Evolutionary conservation across 2,888 invertebrate species (phyloP), one percentile per base, ranked within the genome.

Genomic region (Bugulina stolonifera): DNA sequence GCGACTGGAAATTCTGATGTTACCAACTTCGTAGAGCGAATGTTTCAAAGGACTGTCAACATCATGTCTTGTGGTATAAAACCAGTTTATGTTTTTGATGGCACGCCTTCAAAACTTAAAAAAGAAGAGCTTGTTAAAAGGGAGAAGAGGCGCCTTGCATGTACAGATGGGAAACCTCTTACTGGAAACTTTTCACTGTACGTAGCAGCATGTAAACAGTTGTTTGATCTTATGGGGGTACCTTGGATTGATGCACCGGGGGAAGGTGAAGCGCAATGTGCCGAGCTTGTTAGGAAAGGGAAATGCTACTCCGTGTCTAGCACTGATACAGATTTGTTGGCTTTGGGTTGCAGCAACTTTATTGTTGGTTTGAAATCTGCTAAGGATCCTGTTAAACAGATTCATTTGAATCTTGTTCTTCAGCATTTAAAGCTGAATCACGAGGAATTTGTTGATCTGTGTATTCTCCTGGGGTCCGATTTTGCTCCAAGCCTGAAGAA

Each of bases 191-290:
- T 57, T 5, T 5, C 14, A 14, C 5, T n/a, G 5, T n/a, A 25
- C 57, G 5, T 23, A n/a, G 57, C 5, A n/a, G n/a, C n/a, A n/a
- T n/a, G n/a, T n/a, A n/a, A n/a, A n/a, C n/a, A n/a, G n/a, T 14
- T 57, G 57, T 25, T 57, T 5, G 57, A n/a, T 23, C 14, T 14
- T 18, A 14, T 57, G 14, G 57, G 57, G 5, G 57, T 57, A 25
- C 57, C 57, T 5, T 57, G 23, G 5, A 57, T 57, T n/a, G 57
- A n/a, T 57, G 57, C 57, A 5, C 10, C 23, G 5, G 57, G 22
- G 23, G 57, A 57, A 57, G 57, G n/a, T 23, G 57, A 57, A 57
- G 57, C 57, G 5, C 57, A 57, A 57, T 57, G 57, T 57, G 57
- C 23, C 5, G 22, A 57, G 5, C 23, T 57, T 18, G 57, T 57